Percentiles rank a stretch among this genome's conserved stretches.
Evolutionary conservation across 1,140 invertebrate species (phyloP).

Genomic region (Heliconius hewitsoni): DNA sequence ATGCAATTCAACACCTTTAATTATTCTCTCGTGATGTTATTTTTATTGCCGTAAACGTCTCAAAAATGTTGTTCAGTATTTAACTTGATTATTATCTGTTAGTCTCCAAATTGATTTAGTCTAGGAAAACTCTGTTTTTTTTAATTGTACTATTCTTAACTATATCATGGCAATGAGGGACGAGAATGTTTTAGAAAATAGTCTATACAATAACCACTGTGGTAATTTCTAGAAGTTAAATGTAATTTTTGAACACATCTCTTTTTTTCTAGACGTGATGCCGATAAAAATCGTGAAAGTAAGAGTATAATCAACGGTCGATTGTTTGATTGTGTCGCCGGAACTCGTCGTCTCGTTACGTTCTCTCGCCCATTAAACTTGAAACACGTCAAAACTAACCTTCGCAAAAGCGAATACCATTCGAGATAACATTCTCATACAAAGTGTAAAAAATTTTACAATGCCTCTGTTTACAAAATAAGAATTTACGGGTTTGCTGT

Average conservation of each 20-base stretch:
- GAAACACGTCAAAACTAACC: slow-evolving; percentile 1
- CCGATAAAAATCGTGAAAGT: slow-evolving; percentile 3
- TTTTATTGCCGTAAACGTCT: too few species aligned
- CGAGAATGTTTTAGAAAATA: neutral
- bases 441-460: neutral
- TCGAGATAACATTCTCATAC: neutral
- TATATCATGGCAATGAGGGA: too few species aligned
- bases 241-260: neutral
- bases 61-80: too few species aligned
- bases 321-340: slow-evolving; percentile 1
- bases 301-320: neutral
- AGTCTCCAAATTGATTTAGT: too few species aligned
- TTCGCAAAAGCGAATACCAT: neutral
- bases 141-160: too few species aligned
- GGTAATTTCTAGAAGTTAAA: neutral
- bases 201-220: neutral
- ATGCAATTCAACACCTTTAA: too few species aligned
- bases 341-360: neutral
- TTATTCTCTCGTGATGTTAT: too few species aligned
- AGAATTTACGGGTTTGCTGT: neutral
- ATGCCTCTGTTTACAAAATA: neutral
- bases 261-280: neutral
- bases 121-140: too few species aligned
- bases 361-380: neutral
- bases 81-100: too few species aligned